Percentiles rank a stretch among this genome's conserved stretches.
Evolutionary conservation across 2,113 vertebrate species (phyloP).

Genomic region (Gopherus evgoodei): DNA sequence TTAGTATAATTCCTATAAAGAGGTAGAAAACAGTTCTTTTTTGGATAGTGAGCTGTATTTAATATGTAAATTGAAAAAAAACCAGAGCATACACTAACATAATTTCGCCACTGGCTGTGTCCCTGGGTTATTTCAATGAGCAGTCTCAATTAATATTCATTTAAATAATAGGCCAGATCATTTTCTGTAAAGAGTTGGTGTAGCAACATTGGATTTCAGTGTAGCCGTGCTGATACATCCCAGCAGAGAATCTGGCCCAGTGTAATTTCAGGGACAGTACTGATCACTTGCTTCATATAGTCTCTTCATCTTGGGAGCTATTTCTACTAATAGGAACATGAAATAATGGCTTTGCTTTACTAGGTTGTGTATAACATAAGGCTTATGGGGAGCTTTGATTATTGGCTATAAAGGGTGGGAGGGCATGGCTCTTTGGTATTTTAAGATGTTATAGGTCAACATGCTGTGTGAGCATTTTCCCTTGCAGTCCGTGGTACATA

Average conservation of each 20-base stretch:
- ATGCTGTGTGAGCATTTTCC: not conserved
- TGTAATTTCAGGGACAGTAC: not conserved
- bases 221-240: not conserved
- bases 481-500: not conserved
- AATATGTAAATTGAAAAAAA: conserved; percentile 43
- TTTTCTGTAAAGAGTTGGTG: not conserved
- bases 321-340: not conserved
- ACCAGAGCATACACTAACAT: not conserved
- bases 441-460: not conserved
- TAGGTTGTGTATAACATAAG: rapidly evolving
- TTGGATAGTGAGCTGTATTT: conserved; percentile 21
- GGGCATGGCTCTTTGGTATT: not conserved
- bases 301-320: not conserved
- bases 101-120: not conserved
- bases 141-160: not conserved
- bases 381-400: not conserved
- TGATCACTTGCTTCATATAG: not conserved
- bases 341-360: not conserved
- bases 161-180: not conserved
- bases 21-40: conserved; percentile 31
- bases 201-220: not conserved
- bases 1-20: conserved; percentile 49
- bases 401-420: not conserved
- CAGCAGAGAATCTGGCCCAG: not conserved
- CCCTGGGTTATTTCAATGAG: conserved; percentile 2